A percentile compares a stretch with the other conserved stretches of the same genome.
Evolutionary conservation across 2,113 vertebrate genomes (phyloP).

Genomic region (Rhinopithecus roxellana): DNA sequence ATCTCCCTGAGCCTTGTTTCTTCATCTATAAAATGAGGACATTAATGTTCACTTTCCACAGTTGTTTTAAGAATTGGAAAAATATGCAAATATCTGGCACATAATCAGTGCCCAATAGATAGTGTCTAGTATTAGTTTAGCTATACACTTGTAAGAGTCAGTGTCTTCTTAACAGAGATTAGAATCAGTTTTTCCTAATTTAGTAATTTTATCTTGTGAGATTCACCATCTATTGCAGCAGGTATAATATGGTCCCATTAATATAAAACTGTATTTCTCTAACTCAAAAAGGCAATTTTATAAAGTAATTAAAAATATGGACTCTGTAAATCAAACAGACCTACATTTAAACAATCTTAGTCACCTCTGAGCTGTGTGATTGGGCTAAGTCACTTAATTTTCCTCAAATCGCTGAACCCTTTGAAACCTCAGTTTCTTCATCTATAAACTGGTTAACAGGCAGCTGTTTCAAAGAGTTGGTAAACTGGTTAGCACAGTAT

Average conservation of each 20-base stretch:
- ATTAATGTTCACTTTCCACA: background rate
- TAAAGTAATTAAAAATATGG: background rate
- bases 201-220: conserved; percentile 19
- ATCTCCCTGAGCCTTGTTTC: background rate
- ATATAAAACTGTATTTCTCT: background rate
- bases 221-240: background rate
- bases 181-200: conserved; percentile 1
- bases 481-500: background rate
- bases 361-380: background rate
- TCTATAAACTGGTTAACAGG: background rate
- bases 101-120: background rate
- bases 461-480: background rate
- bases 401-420: background rate
- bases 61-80: background rate
- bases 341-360: background rate
- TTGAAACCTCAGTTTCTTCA: background rate
- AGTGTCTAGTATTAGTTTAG: background rate
- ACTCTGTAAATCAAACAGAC: background rate
- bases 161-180: conserved; percentile 1
- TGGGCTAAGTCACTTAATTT: background rate
- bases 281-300: conserved; percentile 23
- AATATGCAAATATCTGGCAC: background rate
- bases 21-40: background rate
- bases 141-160: background rate
- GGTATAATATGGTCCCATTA: background rate